These are phyloP conservation scores for Parnassius smintheus DNA, from an alignment of 2,888 invertebrate genomes.

Conservation along the genomic window DNA sequence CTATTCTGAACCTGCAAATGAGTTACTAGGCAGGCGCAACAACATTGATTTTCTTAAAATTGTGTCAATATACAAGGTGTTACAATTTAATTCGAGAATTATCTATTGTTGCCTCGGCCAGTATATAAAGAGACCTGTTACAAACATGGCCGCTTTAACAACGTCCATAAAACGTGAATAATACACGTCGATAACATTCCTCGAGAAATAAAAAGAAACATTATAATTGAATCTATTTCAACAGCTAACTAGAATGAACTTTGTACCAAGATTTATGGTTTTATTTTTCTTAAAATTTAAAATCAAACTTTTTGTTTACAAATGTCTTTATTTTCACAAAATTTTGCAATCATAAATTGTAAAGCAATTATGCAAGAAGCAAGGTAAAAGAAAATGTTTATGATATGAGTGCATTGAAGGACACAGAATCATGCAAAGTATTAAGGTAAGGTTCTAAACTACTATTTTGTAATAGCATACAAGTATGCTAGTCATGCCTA, in stretches of 20 bases:
- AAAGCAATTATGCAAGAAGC: conserved; percentile 64
- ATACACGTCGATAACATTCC: conserved; percentile 67
- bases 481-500: conserved; percentile 1
- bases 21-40: conserved; percentile 17
- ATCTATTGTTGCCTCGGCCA: conserved; percentile 19
- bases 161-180: conserved; percentile 52
- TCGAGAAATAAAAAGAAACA: conserved; percentile 49
- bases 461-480: conserved; percentile 5
- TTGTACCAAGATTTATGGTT: conserved; percentile 47
- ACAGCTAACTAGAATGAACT: conserved; percentile 41
- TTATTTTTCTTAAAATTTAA: conserved; percentile 31
- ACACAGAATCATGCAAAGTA: conserved; percentile 65
- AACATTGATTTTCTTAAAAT: conserved; percentile 1
- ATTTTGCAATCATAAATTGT: conserved; percentile 65
- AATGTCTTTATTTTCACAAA: conserved; percentile 40
- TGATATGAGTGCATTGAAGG: conserved; percentile 77
- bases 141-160: conserved; percentile 44
- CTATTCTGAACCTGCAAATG: conserved; percentile 19
- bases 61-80: not conserved
- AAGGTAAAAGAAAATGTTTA: conserved; percentile 56
- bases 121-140: conserved; percentile 42
- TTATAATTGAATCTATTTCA: conserved; percentile 46
- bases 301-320: conserved; percentile 22
- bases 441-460: conserved; percentile 35
- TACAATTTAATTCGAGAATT: too few species aligned